These are phyloP conservation scores for Gadopsis marmoratus DNA, from an alignment of 2,797 vertebrate genomes.

Conservation along the genomic window DNA sequence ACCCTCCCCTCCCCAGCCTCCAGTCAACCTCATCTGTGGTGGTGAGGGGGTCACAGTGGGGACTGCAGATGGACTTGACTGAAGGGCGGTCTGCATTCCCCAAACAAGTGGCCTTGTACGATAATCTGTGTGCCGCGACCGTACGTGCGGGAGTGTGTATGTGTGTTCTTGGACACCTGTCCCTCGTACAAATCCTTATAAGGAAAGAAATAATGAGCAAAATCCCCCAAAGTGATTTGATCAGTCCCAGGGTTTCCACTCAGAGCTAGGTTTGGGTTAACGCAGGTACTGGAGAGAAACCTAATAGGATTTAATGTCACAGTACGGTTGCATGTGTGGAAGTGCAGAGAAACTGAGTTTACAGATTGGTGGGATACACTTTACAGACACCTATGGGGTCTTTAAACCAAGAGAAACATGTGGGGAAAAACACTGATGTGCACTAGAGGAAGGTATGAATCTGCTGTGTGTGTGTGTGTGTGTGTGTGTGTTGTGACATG, in stretches of 20 bases:
- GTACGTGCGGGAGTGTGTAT: not conserved
- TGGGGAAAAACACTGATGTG: constrained; percentile 20
- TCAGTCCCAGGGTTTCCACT: not conserved
- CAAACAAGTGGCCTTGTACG: constrained; percentile 68
- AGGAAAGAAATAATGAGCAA: not conserved
- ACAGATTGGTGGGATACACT: not conserved
- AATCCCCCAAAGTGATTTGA: not conserved
- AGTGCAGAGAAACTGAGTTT: not conserved
- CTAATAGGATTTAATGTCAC: not conserved
- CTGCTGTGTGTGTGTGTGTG: constrained; percentile 19
- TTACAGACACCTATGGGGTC: not conserved
- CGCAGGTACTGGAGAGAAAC: not conserved
- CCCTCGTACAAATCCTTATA: not conserved
- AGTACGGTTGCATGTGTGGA: not conserved
- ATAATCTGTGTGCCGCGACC: constrained; percentile 2
- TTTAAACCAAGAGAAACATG: not conserved
- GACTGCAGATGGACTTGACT: constrained; percentile 24
- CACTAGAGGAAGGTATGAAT: constrained; percentile 30
- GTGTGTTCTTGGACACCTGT: constrained; percentile 7
- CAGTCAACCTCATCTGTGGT: constrained; percentile 8
- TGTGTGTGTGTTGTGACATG: not conserved
- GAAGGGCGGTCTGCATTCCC: constrained; percentile 34
- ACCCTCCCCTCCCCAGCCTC: not conserved
- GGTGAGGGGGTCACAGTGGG: constrained; percentile 16
- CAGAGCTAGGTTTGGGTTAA: not conserved